Evolutionary conservation across 2,113 vertebrate genomes (phyloP).

Genomic region (Bubo scandiacus): DNA sequence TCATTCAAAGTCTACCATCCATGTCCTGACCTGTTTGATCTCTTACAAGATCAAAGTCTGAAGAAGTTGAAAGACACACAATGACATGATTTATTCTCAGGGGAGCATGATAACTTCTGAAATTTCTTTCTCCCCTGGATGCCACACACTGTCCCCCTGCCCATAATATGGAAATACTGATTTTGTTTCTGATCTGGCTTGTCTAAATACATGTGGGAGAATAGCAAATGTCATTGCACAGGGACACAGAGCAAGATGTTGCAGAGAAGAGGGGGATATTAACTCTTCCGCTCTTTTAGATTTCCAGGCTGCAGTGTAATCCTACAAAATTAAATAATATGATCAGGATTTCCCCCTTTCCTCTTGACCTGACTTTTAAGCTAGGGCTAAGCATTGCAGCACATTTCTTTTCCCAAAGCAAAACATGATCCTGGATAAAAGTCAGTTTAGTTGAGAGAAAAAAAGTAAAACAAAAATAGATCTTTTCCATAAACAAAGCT

Average conservation of each 20-base stretch:
- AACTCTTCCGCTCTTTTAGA: conserved; percentile 3
- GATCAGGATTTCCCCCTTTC: conserved; percentile 47
- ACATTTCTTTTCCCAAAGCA: conserved; percentile 58
- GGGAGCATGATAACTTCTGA: not conserved
- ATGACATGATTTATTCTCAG: conserved; percentile 11
- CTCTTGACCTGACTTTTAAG: conserved; percentile 35
- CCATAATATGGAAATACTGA: not conserved
- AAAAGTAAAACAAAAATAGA: conserved; percentile 76
- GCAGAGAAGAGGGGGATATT: not conserved
- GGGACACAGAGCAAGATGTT: not conserved
- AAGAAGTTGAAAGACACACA: conserved; percentile 31
- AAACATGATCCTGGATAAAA: conserved; percentile 56
- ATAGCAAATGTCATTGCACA: not conserved
- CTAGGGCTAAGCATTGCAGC: not conserved
- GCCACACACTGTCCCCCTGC: not conserved
- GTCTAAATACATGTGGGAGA: not conserved
- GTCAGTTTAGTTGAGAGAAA: conserved; percentile 69
- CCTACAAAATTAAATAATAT: conserved; percentile 53
- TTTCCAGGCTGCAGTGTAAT: conserved; percentile 28
- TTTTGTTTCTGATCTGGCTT: conserved; percentile 9
- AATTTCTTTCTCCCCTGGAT: conserved; percentile 22
- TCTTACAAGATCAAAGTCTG: conserved; percentile 30
- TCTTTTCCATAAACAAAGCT: conserved; percentile 83
- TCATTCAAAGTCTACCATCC: not conserved
- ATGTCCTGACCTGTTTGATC: conserved; percentile 6